Conservation (phyloP, 2,888 invertebrate genomes). For the Eucera pruinosa region DNA sequence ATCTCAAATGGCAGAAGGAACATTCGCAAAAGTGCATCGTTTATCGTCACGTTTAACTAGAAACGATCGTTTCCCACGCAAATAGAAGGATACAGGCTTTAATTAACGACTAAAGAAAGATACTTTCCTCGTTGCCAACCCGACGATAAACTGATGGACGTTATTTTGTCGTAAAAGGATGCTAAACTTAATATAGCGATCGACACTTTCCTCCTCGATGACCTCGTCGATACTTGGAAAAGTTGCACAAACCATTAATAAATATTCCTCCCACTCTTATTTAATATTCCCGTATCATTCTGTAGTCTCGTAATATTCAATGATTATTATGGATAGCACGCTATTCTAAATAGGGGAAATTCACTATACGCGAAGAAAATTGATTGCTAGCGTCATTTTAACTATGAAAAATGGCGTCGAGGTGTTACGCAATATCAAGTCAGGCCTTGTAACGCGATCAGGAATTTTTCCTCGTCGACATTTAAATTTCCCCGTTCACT, state of each 20-base stretch:
- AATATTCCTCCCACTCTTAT: too few relatives aligned
- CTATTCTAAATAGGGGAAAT: too few relatives aligned
- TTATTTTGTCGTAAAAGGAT: not conserved
- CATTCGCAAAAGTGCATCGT: not conserved
- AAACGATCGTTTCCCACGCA: slow-evolving; percentile 4
- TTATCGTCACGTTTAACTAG: not conserved
- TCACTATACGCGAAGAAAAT: not conserved
- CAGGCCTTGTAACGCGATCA: not conserved
- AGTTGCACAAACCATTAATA: too few relatives aligned
- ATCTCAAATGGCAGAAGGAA: not conserved
- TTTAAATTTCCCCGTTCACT: too few relatives aligned
- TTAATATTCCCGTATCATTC: too few relatives aligned
- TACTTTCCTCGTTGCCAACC: not conserved
- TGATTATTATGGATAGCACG: too few relatives aligned
- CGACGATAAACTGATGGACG: not conserved
- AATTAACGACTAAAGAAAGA: slow-evolving; percentile 18
- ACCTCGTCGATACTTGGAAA: not conserved
- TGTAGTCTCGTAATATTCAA: too few relatives aligned
- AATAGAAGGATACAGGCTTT: not conserved
- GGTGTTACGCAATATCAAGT: not conserved
- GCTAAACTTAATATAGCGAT: slow-evolving; percentile 16
- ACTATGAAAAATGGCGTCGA: not conserved
- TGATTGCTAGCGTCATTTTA: not conserved
- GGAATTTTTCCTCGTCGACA: not conserved
- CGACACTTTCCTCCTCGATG: slow-evolving; percentile 7